Evolutionary conservation across 2,888 invertebrate genomes (phyloP), one percentile per base, ranked within the genome.

Genomic region (Omphaloscelis lunosa): DNA sequence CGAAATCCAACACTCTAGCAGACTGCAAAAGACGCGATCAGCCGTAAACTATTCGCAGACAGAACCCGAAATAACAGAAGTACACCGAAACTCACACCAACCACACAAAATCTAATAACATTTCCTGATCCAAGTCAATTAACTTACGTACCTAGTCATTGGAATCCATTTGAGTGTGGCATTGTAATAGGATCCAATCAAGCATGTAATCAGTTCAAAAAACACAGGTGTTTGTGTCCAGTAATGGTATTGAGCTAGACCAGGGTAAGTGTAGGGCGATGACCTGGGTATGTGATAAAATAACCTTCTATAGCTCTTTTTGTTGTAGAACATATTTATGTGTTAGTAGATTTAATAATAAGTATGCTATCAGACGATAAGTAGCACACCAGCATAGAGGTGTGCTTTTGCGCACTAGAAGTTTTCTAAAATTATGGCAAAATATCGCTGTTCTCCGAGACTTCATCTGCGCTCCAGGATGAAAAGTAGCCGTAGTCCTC

Each of bases 121-220:
- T 63, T 84, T 86, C 78, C 82, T 72, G 77, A 65, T 76, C 56
- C 1, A 27, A 75, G 66, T 69, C 71, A 78, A 84, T 86, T 78
- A 84, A 75, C 72, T 82, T 39, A 63, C 59, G 48, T 71, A 76
- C 39, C 75, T 65, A 82, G 68, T 80, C 69, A 79, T 79, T 75
- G 59, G 68, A 73, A 39, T 75, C 72, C 72, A 75, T 88, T 79
- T 68, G 65, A 80, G 72, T 80, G 63, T 66, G 51, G 67, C 62
- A 72, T 82, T 79, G 73, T 88, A 80, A 80, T 75, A 75, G 77
- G 76, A 87, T 73, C 76, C 83, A 88, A 88, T 88, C 87, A 82
- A 72, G 66, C 87, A 80, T 85, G 48, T 86, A 87, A 88, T 87
- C 80, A 80, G 62, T 63, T 69, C 20, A 84, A 88, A 88, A 86